These are phyloP conservation scores for Abrostola tripartita DNA, from an alignment of 2,888 invertebrate genomes.

Conservation along the genomic window DNA sequence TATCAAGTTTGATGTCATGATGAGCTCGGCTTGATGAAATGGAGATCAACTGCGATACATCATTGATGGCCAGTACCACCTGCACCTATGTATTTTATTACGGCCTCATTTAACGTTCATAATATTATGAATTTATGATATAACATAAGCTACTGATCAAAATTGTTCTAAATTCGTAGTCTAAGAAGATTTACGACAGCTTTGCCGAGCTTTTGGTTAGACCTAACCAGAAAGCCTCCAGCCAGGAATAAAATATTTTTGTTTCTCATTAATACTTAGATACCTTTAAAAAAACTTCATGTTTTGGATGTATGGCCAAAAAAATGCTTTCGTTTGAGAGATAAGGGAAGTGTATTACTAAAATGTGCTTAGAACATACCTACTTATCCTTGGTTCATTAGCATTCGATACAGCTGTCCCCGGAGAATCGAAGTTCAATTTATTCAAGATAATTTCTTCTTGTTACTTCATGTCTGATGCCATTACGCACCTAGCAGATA, in stretches of 20 bases:
- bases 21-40: slow-evolving; percentile 40
- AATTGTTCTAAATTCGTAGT: no score
- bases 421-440: slow-evolving; percentile 7
- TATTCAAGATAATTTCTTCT: slow-evolving; percentile 17
- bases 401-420: neutral
- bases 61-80: slow-evolving; percentile 2
- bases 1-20: slow-evolving; percentile 41
- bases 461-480: slow-evolving; percentile 16
- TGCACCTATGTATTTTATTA: neutral
- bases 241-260: no score
- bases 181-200: no score
- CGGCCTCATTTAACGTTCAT: neutral
- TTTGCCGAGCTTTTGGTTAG: no score
- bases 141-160: no score
- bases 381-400: neutral
- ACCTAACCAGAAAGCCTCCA: no score
- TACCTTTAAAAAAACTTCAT: no score
- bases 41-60: slow-evolving; percentile 13
- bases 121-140: no score
- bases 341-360: no score
- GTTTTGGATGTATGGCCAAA: no score
- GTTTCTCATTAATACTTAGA: no score
- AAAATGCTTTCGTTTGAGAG: no score
- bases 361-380: neutral
- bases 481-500: neutral